Evolutionary conservation across 2,797 vertebrate genomes (phyloP).

Genomic region (Xiphophorus birchmanni): DNA sequence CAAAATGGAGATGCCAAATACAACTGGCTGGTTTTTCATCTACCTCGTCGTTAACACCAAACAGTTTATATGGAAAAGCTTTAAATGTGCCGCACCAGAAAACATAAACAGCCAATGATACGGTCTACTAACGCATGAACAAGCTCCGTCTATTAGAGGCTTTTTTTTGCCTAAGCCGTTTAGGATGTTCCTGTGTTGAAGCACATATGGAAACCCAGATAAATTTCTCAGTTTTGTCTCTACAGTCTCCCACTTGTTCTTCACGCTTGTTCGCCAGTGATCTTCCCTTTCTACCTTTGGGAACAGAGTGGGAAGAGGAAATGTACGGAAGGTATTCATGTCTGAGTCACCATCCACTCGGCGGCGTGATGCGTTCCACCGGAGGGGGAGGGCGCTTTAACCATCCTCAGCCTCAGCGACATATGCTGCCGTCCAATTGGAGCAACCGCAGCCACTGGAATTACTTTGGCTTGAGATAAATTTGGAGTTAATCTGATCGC

Average conservation of each 20-base stretch:
- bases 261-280: constrained; percentile 38
- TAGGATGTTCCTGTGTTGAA: constrained; percentile 50
- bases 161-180: constrained; percentile 55
- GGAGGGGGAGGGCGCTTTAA: constrained; percentile 60
- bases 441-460: constrained; percentile 65
- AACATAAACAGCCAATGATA: constrained; percentile 40
- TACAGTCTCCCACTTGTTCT: constrained; percentile 29
- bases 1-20: constrained; percentile 49
- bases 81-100: constrained; percentile 64
- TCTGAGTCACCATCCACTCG: constrained; percentile 56
- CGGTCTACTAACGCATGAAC: constrained; percentile 51
- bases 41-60: constrained; percentile 44
- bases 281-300: constrained; percentile 54
- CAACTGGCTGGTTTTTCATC: constrained; percentile 50
- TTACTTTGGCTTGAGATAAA: constrained; percentile 56
- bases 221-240: constrained; percentile 64
- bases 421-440: constrained; percentile 74
- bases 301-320: constrained; percentile 63
- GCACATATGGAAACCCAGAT: constrained; percentile 70
- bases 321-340: constrained; percentile 45
- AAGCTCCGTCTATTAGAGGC: constrained; percentile 58
- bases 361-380: constrained; percentile 49
- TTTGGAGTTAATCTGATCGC: not conserved
- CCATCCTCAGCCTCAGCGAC: constrained; percentile 71
- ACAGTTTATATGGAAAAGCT: constrained; percentile 74